Conservation (phyloP, 2,113 vertebrate genomes). For the Elgaria multicarinata region DNA sequence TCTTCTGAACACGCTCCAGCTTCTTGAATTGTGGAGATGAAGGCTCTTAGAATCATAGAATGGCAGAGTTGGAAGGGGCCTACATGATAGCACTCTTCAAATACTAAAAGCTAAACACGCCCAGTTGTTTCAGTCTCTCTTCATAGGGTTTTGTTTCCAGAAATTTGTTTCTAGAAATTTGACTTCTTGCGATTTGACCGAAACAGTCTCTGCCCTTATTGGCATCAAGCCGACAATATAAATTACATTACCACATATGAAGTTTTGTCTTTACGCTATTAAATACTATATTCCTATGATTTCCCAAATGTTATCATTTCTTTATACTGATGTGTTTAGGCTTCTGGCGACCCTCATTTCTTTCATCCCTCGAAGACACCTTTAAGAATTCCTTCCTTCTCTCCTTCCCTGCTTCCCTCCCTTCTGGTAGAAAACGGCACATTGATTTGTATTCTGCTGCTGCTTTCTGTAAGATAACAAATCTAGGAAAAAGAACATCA, state of each 20-base stretch:
- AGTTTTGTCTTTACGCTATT: constrained; percentile 8
- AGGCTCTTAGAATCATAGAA: too few relatives aligned
- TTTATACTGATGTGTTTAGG: not conserved
- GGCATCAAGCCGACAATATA: not conserved
- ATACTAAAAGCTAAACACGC: too few relatives aligned
- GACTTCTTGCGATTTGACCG: not conserved
- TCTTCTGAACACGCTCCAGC: too few relatives aligned
- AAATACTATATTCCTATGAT: not conserved
- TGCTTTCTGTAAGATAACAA: constrained; percentile 65
- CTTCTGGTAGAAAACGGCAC: not conserved
- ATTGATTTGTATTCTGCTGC: constrained; percentile 68
- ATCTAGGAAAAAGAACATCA: constrained; percentile 67
- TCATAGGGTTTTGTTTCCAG: too few relatives aligned
- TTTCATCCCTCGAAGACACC: constrained; percentile 49
- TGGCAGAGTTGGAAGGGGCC: too few relatives aligned
- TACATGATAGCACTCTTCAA: too few relatives aligned
- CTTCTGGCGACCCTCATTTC: not conserved
- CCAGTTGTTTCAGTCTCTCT: too few relatives aligned
- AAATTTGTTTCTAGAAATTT: too few relatives aligned
- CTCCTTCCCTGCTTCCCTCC: constrained; percentile 8
- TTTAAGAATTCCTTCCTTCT: not conserved
- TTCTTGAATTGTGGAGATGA: too few relatives aligned
- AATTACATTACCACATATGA: not conserved
- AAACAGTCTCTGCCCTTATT: not conserved
- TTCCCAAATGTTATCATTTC: constrained; percentile 10